Evolutionary conservation across 2,888 invertebrate species (phyloP).

Genomic region (Callinectes sapidus): DNA sequence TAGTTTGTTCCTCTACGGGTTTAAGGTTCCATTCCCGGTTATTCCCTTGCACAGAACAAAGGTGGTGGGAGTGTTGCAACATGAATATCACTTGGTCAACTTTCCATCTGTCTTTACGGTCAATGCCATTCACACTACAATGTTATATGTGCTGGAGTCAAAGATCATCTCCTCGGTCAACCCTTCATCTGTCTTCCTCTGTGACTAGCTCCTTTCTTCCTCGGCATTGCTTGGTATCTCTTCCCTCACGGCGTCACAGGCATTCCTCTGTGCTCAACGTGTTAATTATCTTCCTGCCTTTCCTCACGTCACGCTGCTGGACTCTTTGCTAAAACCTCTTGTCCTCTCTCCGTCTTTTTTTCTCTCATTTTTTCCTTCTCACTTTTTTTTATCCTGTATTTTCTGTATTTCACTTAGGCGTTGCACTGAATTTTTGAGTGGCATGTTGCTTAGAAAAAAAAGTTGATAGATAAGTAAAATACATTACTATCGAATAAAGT

Average conservation of each 20-base stretch:
- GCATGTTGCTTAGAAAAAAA: too few relatives aligned
- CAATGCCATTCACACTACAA: background rate
- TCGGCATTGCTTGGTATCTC: background rate
- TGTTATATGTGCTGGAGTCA: background rate
- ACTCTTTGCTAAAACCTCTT: background rate
- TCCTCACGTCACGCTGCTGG: background rate
- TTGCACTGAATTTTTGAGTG: too few relatives aligned
- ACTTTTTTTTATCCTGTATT: background rate
- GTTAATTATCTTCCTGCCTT: background rate
- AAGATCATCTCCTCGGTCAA: background rate
- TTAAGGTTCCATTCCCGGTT: too few relatives aligned
- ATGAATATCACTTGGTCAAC: too few relatives aligned
- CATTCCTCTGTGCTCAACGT: background rate
- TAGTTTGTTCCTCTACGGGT: too few relatives aligned
- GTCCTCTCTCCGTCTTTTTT: background rate
- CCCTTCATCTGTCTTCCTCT: background rate
- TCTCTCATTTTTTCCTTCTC: background rate
- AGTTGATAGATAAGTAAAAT: too few relatives aligned
- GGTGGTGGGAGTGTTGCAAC: too few relatives aligned
- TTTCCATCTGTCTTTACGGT: background rate
- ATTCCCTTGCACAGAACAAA: too few relatives aligned
- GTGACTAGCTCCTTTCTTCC: slow-evolving; percentile 10
- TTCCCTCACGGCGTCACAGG: background rate
- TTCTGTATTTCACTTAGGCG: background rate
- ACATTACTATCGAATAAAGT: too few relatives aligned